Base-by-base conservation (phyloP, 1,140 invertebrate species). In the Thaumatotibia leucotreta region DNA sequence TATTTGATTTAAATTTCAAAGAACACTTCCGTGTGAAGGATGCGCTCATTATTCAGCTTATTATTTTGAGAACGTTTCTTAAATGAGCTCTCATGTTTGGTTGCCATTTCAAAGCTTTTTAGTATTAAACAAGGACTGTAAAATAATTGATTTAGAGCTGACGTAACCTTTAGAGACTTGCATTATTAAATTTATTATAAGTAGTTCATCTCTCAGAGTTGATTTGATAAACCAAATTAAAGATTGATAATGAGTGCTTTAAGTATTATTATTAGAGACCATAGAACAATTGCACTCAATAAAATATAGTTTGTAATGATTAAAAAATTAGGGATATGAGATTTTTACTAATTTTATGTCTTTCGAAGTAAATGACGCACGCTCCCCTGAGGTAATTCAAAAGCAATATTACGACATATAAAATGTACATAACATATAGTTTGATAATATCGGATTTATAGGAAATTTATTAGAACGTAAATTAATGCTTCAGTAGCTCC, bases 341-440 rank as follows among this genome's bases (percentile, higher is more conserved):
- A 80, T 86, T 86, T 89, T 80, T 83, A 83, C 75, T 85, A 82
- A 88, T 85, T 88, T 83, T 81, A 87, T 79, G 77, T 82, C 68
- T 82, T 80, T 83, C 75, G 70, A 83, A 80, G 76, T 82, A 80
- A 82, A 80, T 73, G 83, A 84, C 80, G 84, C 88, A 90, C 86
- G 84, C 88, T 86, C 86, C 88, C 86, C 88, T 79, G 77, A 87
- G 77, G 81, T 85, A 87, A 91, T 77, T 84, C 81, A 84, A 91
- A 89, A 91, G 86, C 86, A 91, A 89, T 91, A 91, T 80, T 86
- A 88, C 77, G 88, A 91, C 85, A 89, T 91, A 91, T 91, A 89
- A n/a, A 84, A 86, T 91, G 88, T 91, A 91, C 86, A 91, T 91
- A 89, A 80, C 62, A 88, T 89, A 91, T 88, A 91, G 86, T 91